phyloP scores from a whole-genome alignment of 2,113 vertebrate genomes.

The Cranoglanis bouderius region DNA sequence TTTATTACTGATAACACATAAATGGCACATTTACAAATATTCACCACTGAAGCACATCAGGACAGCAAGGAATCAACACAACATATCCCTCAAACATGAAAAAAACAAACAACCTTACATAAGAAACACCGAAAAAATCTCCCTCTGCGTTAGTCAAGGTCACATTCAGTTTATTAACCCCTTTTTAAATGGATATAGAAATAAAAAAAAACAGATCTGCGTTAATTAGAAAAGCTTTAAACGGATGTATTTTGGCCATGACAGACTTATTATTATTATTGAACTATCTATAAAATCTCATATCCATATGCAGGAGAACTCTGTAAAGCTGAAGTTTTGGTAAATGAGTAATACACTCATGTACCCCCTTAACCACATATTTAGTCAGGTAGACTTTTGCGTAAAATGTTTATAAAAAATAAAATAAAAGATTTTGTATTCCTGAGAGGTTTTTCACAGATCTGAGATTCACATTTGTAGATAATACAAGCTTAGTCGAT shows the following conservation, averaged over 20 bases:
- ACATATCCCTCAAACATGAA: slow-evolving; percentile 2
- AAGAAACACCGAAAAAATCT: neutral
- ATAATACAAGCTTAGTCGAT: neutral
- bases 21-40: slow-evolving; percentile 52
- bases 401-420: neutral
- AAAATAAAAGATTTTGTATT: too few relatives aligned
- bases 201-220: neutral
- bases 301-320: neutral
- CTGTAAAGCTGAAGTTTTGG: neutral
- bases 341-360: neutral
- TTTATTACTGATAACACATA: slow-evolving; percentile 53
- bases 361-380: neutral
- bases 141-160: slow-evolving; percentile 2
- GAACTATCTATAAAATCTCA: neutral
- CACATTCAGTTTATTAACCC: neutral
- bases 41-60: slow-evolving; percentile 6
- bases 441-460: neutral
- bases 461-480: neutral
- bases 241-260: neutral
- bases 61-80: slow-evolving; percentile 1
- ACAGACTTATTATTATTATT: neutral
- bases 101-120: neutral
- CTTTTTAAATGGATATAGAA: neutral
- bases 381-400: neutral
- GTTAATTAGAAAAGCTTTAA: neutral